phyloP scores from a whole-genome alignment of 2,888 invertebrate genomes.

The Coremacera marginata region DNA sequence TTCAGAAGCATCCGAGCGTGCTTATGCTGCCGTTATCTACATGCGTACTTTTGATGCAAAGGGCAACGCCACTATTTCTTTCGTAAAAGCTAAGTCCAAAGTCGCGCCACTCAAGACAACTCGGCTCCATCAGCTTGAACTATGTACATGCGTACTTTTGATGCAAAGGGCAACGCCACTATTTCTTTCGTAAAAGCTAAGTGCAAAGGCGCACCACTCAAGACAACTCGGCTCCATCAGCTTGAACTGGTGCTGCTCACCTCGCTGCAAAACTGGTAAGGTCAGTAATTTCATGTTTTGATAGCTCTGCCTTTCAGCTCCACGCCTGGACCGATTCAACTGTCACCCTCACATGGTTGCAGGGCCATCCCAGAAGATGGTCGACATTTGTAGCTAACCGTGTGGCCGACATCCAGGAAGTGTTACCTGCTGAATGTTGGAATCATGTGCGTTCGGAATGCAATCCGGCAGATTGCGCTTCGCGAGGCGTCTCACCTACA shows the following conservation, averaged over 20 bases:
- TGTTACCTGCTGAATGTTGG: slow-evolving; percentile 11
- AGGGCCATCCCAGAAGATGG: slow-evolving; percentile 13
- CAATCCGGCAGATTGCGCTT: slow-evolving; percentile 25
- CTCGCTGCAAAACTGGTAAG: slow-evolving; percentile 24
- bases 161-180: too few species aligned
- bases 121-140: slow-evolving; percentile 20
- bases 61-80: too few species aligned
- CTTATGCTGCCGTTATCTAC: too few species aligned
- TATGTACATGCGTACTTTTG: too few species aligned
- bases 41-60: too few species aligned
- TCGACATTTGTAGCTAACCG: slow-evolving; percentile 13
- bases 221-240: slow-evolving; percentile 4
- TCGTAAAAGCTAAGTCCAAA: too few species aligned
- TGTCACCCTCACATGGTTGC: slow-evolving; percentile 15
- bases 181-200: too few species aligned
- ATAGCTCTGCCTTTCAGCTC: not conserved
- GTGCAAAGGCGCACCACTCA: too few species aligned
- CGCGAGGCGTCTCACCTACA: too few species aligned
- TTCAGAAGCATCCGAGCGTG: too few species aligned
- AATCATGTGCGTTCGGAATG: not conserved
- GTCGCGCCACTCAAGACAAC: slow-evolving; percentile 19
- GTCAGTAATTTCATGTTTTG: not conserved
- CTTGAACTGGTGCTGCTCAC: slow-evolving; percentile 28
- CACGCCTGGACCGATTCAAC: slow-evolving; percentile 32
- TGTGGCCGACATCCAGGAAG: slow-evolving; percentile 18